Evolutionary conservation across 1,140 invertebrate genomes (phyloP).

Genomic region (Drosophila elegans): DNA sequence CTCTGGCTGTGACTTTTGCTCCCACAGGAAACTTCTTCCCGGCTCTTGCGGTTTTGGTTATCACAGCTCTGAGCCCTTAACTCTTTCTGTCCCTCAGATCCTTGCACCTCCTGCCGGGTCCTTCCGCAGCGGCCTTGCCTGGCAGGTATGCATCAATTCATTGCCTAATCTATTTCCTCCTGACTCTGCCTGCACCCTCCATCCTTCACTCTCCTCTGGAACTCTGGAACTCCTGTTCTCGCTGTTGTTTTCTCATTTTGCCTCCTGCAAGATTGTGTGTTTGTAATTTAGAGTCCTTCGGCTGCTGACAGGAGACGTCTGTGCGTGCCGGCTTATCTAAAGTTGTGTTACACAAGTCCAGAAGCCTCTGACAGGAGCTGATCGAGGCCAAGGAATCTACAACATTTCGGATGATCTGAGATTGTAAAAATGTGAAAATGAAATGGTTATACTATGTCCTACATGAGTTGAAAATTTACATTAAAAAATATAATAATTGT

Average conservation of each 20-base stretch:
- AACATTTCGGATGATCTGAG: too few relatives aligned
- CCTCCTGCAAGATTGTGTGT: conserved; percentile 23
- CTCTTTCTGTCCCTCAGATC: conserved; percentile 3
- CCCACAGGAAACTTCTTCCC: conserved; percentile 60
- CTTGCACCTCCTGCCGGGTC: background rate
- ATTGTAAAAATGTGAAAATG: too few relatives aligned
- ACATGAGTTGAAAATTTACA: too few relatives aligned
- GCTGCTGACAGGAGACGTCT: conserved; percentile 72
- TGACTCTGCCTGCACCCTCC: conserved; percentile 46
- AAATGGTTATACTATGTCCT: too few relatives aligned
- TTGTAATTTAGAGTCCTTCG: conserved; percentile 71
- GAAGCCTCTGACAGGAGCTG: conserved; percentile 9
- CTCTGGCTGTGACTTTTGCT: conserved; percentile 51
- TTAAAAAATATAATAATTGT: too few relatives aligned
- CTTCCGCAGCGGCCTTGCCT: conserved; percentile 34
- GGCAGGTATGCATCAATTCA: conserved; percentile 81
- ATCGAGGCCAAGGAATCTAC: conserved; percentile 3
- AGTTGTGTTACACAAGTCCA: conserved; percentile 34
- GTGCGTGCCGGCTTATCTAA: conserved; percentile 72
- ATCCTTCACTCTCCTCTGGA: background rate
- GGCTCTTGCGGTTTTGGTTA: conserved; percentile 68
- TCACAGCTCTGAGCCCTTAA: conserved; percentile 64
- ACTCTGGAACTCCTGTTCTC: conserved; percentile 1
- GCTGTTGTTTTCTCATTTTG: conserved; percentile 26
- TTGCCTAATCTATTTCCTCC: conserved; percentile 79